phyloP scores from a whole-genome alignment of 2,797 vertebrate genomes.

The Melanotaenia boesemani region DNA sequence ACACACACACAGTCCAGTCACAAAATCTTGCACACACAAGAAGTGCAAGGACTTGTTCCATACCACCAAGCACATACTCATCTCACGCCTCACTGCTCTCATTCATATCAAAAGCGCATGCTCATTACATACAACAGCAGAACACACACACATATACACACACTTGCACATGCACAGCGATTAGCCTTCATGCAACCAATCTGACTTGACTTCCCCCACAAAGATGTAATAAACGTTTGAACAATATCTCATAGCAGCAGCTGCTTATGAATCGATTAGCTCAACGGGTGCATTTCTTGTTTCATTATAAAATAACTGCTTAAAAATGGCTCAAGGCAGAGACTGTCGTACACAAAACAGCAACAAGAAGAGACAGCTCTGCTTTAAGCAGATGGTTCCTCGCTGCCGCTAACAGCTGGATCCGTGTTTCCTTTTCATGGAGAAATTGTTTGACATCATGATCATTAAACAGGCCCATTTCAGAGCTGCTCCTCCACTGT shows the following conservation, averaged over 20 bases:
- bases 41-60: constrained; percentile 80
- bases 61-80: constrained; percentile 81
- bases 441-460: constrained; percentile 75
- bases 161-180: constrained; percentile 40
- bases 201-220: constrained; percentile 62
- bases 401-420: constrained; percentile 75
- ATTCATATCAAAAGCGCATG: constrained; percentile 80
- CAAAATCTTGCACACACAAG: constrained; percentile 63
- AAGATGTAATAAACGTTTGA: constrained; percentile 72
- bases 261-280: constrained; percentile 71
- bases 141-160: constrained; percentile 50
- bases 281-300: constrained; percentile 67
- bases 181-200: constrained; percentile 55
- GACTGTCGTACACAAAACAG: constrained; percentile 62
- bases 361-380: constrained; percentile 54
- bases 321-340: constrained; percentile 66
- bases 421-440: constrained; percentile 67
- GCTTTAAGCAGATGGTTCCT: constrained; percentile 72
- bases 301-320: constrained; percentile 70
- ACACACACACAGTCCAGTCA: constrained; percentile 39
- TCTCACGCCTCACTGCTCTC: constrained; percentile 80
- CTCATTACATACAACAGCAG: constrained; percentile 74
- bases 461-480: constrained; percentile 71
- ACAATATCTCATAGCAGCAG: constrained; percentile 59
- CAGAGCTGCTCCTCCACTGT: constrained; percentile 38